A percentile compares a stretch with the other conserved stretches of the same genome.
Conservation (phyloP, 2,113 vertebrate species). For the Hippoglossus stenolepis region DNA sequence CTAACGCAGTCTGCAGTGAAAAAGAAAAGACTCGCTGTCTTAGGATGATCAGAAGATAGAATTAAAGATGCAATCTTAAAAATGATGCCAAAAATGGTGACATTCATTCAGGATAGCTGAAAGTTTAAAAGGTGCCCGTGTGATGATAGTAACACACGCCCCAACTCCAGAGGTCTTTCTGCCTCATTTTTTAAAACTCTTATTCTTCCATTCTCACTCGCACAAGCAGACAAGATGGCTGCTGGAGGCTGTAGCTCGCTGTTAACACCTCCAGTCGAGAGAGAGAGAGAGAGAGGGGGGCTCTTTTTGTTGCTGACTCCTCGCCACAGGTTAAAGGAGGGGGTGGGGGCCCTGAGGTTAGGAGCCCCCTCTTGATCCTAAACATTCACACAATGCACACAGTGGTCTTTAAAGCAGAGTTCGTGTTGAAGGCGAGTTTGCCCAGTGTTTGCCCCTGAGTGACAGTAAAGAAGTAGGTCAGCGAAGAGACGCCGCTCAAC, state of each 20-base stretch:
- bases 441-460: constrained; percentile 43
- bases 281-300: constrained; percentile 54
- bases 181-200: background rate
- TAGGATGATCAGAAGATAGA: background rate
- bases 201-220: constrained; percentile 4
- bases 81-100: background rate
- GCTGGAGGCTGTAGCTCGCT: constrained; percentile 58
- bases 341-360: constrained; percentile 15
- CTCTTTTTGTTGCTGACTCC: constrained; percentile 62
- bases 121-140: background rate
- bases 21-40: background rate
- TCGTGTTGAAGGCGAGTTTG: constrained; percentile 37
- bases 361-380: constrained; percentile 41
- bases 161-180: background rate
- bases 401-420: constrained; percentile 32
- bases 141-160: background rate
- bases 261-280: constrained; percentile 69
- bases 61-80: constrained; percentile 11
- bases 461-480: constrained; percentile 80
- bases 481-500: constrained; percentile 63
- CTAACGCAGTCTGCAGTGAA: background rate
- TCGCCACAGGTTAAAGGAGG: constrained; percentile 42
- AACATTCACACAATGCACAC: constrained; percentile 29
- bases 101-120: background rate
- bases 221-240: constrained; percentile 72